phyloP scores from a whole-genome alignment of 2,888 invertebrate species.

The Andrena camellia region DNA sequence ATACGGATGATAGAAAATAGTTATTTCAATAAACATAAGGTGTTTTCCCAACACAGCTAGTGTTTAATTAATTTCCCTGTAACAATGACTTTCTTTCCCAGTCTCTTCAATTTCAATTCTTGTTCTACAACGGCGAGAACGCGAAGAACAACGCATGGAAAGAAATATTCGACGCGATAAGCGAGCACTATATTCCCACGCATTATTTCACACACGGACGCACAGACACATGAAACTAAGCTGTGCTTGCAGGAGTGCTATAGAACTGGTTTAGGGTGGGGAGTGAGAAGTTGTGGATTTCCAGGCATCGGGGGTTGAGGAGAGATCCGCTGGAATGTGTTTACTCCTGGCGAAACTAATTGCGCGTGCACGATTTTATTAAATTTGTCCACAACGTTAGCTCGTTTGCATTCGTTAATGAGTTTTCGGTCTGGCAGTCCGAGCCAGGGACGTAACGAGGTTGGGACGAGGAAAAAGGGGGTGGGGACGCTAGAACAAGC shows the following conservation, averaged over 20 bases:
- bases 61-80: too few species aligned
- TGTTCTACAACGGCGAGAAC: not conserved
- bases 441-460: conserved; percentile 71
- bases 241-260: not conserved
- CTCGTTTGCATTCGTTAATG: conserved; percentile 85
- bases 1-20: too few species aligned
- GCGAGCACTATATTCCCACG: not conserved
- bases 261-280: not conserved
- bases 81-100: not conserved
- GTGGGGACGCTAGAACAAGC: conserved; percentile 46
- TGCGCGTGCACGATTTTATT: conserved; percentile 84
- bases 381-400: conserved; percentile 84
- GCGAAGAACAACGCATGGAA: not conserved
- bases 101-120: not conserved
- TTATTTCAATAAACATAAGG: too few species aligned
- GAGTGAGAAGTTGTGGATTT: conserved; percentile 71
- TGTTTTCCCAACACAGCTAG: too few species aligned
- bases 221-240: not conserved
- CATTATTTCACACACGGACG: conserved; percentile 15
- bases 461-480: conserved; percentile 59
- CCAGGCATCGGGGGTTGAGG: conserved; percentile 37
- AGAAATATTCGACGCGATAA: not conserved
- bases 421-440: conserved; percentile 81
- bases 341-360: conserved; percentile 81
- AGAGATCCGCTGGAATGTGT: conserved; percentile 71